These are phyloP conservation scores for Dermochelys coriacea DNA, from an alignment of 2,797 vertebrate species.

Conservation along the genomic window DNA sequence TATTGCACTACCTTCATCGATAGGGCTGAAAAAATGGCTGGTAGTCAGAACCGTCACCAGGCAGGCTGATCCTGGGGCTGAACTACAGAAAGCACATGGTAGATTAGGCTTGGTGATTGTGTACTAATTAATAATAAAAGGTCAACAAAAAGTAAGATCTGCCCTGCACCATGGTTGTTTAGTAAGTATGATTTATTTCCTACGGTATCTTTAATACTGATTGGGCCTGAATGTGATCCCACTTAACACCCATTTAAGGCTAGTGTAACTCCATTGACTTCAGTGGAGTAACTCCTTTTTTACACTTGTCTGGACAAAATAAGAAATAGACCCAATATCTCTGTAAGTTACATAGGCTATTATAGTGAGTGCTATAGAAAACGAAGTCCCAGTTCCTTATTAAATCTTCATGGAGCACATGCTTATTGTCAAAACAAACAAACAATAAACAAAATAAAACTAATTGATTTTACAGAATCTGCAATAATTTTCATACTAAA, in stretches of 20 bases:
- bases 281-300: background rate
- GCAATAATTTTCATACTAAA: background rate
- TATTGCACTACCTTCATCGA: background rate
- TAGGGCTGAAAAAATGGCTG: background rate
- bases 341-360: background rate
- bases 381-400: background rate
- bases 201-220: background rate
- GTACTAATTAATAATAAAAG: background rate
- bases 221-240: background rate
- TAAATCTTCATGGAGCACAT: background rate
- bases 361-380: background rate
- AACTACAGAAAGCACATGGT: background rate
- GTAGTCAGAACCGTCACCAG: background rate
- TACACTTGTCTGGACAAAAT: background rate
- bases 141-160: background rate
- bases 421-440: background rate
- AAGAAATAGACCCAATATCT: background rate
- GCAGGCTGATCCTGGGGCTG: background rate
- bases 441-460: background rate
- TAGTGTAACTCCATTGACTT: background rate
- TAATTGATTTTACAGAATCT: background rate
- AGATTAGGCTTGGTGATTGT: background rate
- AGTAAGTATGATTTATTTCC: background rate
- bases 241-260: background rate
- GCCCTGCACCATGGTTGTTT: background rate